Conservation (phyloP, 2,888 invertebrate genomes). For the Himalopsyche tibetana region DNA sequence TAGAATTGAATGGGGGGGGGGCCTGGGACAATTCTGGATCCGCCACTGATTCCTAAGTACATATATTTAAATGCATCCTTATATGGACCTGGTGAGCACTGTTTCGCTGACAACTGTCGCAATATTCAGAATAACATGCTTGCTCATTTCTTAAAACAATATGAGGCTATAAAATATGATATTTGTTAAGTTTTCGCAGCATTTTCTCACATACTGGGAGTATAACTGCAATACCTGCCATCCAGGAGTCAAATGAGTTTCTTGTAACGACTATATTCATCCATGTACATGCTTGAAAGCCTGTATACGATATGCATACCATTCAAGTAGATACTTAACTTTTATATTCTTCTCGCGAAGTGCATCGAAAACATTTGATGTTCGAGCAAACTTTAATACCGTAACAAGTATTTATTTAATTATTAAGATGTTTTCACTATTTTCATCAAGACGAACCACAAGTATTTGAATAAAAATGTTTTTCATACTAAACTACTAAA, state of each 20-base stretch:
- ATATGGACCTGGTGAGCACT: too few species aligned
- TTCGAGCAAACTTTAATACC: neutral
- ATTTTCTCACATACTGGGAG: neutral
- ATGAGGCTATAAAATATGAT: neutral
- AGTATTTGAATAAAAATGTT: too few species aligned
- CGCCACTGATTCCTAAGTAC: too few species aligned
- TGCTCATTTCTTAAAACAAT: neutral
- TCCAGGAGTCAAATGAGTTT: neutral
- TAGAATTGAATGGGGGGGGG: too few species aligned
- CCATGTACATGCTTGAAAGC: neutral
- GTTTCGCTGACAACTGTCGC: too few species aligned
- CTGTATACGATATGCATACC: conserved; percentile 22
- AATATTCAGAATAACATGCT: too few species aligned
- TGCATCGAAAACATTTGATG: neutral
- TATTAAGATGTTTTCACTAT: too few species aligned
- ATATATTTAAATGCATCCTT: too few species aligned
- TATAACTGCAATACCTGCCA: neutral
- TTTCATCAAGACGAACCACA: too few species aligned
- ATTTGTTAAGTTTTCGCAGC: neutral
- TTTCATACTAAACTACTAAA: too few species aligned
- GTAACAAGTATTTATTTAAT: too few species aligned
- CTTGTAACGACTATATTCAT: neutral
- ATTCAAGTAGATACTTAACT: conserved; percentile 8
- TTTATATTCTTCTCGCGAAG: conserved; percentile 1
- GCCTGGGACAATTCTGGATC: too few species aligned